Percentiles rank a stretch among this genome's conserved stretches.
phyloP scores from a whole-genome alignment of 2,888 invertebrate genomes.

The Panzeria rudis region DNA sequence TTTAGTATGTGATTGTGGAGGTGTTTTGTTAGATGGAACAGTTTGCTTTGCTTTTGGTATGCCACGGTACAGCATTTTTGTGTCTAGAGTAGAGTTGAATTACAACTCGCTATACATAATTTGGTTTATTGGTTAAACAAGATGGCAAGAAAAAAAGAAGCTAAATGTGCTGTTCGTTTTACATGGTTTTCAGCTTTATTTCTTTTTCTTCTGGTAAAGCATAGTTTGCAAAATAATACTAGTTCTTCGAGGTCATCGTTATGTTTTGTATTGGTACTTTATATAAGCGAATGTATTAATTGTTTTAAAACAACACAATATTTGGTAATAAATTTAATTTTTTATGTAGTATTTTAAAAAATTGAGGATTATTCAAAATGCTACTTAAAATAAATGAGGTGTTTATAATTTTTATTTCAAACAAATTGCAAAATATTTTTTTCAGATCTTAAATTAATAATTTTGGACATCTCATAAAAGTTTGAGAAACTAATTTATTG shows the following conservation, averaged over 20 bases:
- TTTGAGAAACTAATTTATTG: too few relatives aligned
- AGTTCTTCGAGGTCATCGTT: slow-evolving; percentile 65
- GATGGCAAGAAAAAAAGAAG: slow-evolving; percentile 37
- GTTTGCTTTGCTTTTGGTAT: slow-evolving; percentile 11
- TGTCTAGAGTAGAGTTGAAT: slow-evolving; percentile 16
- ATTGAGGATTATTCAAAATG: not conserved
- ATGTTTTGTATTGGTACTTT: slow-evolving; percentile 24
- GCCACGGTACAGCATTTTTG: not conserved
- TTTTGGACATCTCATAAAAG: not conserved
- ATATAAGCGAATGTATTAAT: slow-evolving; percentile 45
- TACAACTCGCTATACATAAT: slow-evolving; percentile 25
- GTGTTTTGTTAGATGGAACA: slow-evolving; percentile 58
- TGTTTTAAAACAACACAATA: slow-evolving; percentile 32
- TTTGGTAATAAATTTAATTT: slow-evolving; percentile 42
- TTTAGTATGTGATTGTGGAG: slow-evolving; percentile 45
- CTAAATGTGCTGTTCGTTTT: slow-evolving; percentile 46
- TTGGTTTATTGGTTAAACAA: slow-evolving; percentile 48
- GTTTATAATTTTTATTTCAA: slow-evolving; percentile 16
- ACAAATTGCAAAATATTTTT: slow-evolving; percentile 10
- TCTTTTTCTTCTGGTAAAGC: not conserved
- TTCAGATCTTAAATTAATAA: not conserved
- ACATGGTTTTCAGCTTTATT: slow-evolving; percentile 30
- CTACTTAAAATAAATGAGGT: slow-evolving; percentile 46
- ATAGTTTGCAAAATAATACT: slow-evolving; percentile 37
- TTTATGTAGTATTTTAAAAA: not conserved